A percentile compares a stretch with the other conserved stretches of the same genome.
These are phyloP conservation scores for Drosophila punjabiensis DNA, from an alignment of 1,140 invertebrate species.

Conservation along the genomic window DNA sequence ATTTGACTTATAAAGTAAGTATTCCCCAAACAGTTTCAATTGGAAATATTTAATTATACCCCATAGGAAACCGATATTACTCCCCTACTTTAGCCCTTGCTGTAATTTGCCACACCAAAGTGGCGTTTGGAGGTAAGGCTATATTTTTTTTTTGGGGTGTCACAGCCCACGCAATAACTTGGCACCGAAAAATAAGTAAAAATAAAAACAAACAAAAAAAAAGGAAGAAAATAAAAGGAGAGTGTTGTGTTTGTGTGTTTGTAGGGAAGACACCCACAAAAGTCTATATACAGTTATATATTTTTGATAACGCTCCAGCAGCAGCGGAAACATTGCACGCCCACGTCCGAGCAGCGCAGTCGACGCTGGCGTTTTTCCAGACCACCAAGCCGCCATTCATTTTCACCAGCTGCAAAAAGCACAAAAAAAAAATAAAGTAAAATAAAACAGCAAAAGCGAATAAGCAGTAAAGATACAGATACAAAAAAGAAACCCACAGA, in stretches of 20 bases:
- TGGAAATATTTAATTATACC: conserved; percentile 26
- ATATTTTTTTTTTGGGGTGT: conserved; percentile 5
- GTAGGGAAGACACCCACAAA: conserved; percentile 33
- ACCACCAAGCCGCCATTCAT: conserved; percentile 69
- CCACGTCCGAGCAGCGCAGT: conserved; percentile 54
- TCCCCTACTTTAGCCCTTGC: neutral
- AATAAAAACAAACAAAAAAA: conserved; percentile 19
- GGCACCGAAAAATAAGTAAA: conserved; percentile 8
- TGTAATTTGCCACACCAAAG: conserved; percentile 30
- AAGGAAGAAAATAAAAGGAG: conserved; percentile 31
- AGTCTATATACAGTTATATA: conserved; percentile 62
- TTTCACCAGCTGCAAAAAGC: conserved; percentile 44
- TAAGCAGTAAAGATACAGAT: conserved; percentile 25
- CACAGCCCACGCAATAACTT: conserved; percentile 25
- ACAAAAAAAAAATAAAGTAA: neutral
- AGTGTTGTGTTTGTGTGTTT: conserved; percentile 24
- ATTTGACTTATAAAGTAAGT: neutral
- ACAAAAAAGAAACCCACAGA: conserved; percentile 17
- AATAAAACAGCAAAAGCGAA: conserved; percentile 4
- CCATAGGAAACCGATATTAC: neutral
- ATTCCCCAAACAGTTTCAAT: neutral
- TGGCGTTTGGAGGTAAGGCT: conserved; percentile 24
- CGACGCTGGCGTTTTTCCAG: conserved; percentile 59
- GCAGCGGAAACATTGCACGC: conserved; percentile 71
- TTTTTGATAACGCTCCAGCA: conserved; percentile 67